These are phyloP conservation scores for Heterochromis multidens DNA, from an alignment of 2,113 vertebrate species.

Conservation along the genomic window DNA sequence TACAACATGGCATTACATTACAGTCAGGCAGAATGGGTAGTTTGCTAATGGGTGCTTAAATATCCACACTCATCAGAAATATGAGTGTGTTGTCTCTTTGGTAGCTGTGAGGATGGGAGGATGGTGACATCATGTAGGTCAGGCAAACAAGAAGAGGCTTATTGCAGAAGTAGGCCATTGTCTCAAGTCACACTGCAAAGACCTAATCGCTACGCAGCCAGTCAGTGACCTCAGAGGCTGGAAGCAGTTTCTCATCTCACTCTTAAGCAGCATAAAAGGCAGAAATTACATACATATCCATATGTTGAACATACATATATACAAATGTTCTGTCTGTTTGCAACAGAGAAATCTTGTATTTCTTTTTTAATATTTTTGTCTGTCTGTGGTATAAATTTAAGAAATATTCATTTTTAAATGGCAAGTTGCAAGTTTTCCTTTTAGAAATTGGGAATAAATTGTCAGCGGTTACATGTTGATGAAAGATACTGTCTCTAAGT, in stretches of 20 bases:
- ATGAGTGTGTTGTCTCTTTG: background rate
- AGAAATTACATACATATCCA: background rate
- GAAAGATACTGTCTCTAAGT: background rate
- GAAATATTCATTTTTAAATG: no score
- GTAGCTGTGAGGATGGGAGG: background rate
- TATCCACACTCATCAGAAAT: background rate
- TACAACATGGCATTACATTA: background rate
- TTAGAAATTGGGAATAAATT: background rate
- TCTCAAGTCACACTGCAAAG: background rate
- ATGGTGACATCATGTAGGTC: background rate
- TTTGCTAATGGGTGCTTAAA: background rate
- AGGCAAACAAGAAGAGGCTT: constrained; percentile 33
- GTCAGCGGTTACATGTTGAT: background rate
- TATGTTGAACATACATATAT: rapidly evolving
- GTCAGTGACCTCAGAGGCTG: background rate
- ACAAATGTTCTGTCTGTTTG: background rate
- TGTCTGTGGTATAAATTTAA: no score
- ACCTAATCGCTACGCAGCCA: constrained; percentile 10
- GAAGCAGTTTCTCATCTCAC: background rate
- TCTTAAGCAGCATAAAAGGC: background rate
- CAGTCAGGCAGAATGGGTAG: background rate
- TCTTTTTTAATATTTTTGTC: no score
- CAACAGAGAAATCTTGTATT: background rate
- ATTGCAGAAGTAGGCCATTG: constrained; percentile 26
- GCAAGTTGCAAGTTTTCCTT: no score